These are phyloP conservation scores for Diachasma alloeum DNA, from an alignment of 1,140 invertebrate species.

Conservation along the genomic window DNA sequence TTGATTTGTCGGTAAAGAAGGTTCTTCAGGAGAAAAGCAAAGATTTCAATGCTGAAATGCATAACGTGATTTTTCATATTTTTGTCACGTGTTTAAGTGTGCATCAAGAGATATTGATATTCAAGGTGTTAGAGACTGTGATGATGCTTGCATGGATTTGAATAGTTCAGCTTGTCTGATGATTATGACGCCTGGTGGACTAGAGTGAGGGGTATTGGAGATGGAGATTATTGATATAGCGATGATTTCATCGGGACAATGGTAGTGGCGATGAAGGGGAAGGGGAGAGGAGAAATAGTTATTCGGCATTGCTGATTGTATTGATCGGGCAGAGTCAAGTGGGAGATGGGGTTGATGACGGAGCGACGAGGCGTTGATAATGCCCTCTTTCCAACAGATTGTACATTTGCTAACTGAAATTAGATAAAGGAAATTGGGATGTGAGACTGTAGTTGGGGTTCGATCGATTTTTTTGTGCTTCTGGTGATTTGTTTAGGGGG, in stretches of 20 bases:
- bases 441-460: neutral
- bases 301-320: conserved; percentile 30
- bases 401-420: conserved; percentile 4
- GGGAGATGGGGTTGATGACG: conserved; percentile 25
- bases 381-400: neutral
- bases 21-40: too few species aligned
- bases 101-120: neutral
- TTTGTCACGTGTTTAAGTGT: too few species aligned
- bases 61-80: too few species aligned
- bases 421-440: conserved; percentile 6
- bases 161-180: neutral
- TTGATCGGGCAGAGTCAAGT: conserved; percentile 25
- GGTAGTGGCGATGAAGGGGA: neutral
- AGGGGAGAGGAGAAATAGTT: neutral
- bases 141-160: neutral
- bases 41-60: too few species aligned
- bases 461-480: neutral
- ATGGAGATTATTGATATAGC: conserved; percentile 7
- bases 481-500: neutral
- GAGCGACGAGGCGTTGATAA: neutral
- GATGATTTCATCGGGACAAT: neutral
- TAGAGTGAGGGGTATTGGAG: neutral
- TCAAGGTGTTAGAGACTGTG: neutral
- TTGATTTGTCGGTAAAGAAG: too few species aligned
- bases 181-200: neutral